Evolutionary conservation across 2,888 invertebrate species (phyloP), one percentile per base, ranked within the genome.

Genomic region (Polymixis lichenea): DNA sequence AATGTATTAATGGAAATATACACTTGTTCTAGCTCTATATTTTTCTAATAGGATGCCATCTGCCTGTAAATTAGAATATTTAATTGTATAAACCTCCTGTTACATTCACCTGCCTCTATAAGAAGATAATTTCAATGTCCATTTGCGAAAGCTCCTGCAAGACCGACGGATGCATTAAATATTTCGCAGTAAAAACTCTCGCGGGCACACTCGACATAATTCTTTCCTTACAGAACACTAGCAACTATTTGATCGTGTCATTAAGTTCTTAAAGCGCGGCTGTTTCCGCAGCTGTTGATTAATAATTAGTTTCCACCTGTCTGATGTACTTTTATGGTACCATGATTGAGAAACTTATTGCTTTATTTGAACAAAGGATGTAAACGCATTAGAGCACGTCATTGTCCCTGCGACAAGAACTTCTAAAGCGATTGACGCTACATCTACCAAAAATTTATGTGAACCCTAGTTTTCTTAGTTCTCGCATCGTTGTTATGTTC

Each of bases 241-340:
- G 88, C 83, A 86, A 89, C 90, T 90, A 91, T 92, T 92, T 90
- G 86, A 90, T 90, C 89, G 89, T 86, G 89, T 90, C 91, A 90
- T 93, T 92, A 90, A 89, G 89, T 88, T 80, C 89, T 91, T 90
- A 88, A 90, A 90, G 88, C 87, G 90, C 91, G 90, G 89, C 92
- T 92, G 93, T 90, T 89, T 89, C 89, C 85, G 92, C 95, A 95
- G 93, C 94, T 95, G 95, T 90, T 92, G 91, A 92, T 91, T 91
- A 91, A 90, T 91, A 93, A 95, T 94, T 92, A 93, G 81, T 86
- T 84, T 88, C 89, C 95, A 95, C 95, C 95, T 96, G 95, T 92
- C 88, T 83, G 84, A 86, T 90, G 83, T 81, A 86, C 88, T 87
- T 88, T 89, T 88, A 89, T 88, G 87, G 89, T 86, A 88, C 86